phyloP scores from a whole-genome alignment of 1,140 invertebrate species.

The Cyphomyrmex costatus region DNA sequence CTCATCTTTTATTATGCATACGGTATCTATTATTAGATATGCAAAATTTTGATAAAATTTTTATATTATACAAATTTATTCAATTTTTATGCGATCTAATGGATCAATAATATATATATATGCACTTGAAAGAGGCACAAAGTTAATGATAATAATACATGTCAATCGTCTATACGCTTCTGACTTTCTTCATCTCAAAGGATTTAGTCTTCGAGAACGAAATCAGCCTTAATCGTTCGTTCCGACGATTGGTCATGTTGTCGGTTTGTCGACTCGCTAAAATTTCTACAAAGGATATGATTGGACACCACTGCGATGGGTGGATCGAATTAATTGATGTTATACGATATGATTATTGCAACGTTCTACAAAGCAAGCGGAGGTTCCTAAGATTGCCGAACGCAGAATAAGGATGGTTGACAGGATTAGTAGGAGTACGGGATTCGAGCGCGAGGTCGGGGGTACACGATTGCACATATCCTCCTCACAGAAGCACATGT shows the following conservation, averaged over 20 bases:
- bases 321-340: conserved; percentile 72
- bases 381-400: conserved; percentile 75
- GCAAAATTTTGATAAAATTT: conserved; percentile 51
- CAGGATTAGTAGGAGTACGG: conserved; percentile 80
- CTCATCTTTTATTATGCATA: conserved; percentile 14
- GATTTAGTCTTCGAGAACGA: conserved; percentile 19
- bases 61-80: conserved; percentile 36
- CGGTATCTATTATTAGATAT: conserved; percentile 29
- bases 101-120: not conserved
- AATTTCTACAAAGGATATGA: conserved; percentile 70
- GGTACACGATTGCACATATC: conserved; percentile 95
- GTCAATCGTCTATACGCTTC: conserved; percentile 15
- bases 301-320: conserved; percentile 62
- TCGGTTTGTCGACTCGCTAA: conserved; percentile 61
- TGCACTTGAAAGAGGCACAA: conserved; percentile 25
- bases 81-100: conserved; percentile 24
- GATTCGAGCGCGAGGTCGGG: conserved; percentile 81
- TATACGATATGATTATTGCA: conserved; percentile 79
- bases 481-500: conserved; percentile 99
- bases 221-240: conserved; percentile 65
- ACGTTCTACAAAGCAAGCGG: conserved; percentile 86
- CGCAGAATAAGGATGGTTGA: conserved; percentile 81
- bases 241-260: conserved; percentile 58
- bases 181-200: not conserved
- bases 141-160: conserved; percentile 29